Percentiles rank a stretch among this genome's conserved stretches.
Evolutionary conservation across 2,888 invertebrate genomes (phyloP).

Genomic region (Trilocha varians): DNA sequence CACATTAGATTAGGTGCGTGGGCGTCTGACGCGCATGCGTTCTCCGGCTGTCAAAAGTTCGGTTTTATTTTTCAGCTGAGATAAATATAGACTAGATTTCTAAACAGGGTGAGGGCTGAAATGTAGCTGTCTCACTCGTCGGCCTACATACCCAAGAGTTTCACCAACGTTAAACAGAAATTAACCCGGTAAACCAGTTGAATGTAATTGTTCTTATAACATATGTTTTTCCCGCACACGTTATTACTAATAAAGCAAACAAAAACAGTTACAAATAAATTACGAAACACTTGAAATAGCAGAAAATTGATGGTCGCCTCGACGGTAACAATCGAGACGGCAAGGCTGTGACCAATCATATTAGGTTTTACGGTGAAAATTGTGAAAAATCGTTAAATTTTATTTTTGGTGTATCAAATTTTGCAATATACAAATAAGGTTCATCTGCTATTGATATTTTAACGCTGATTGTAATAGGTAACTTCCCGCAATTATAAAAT

Average conservation of each 20-base stretch:
- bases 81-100: constrained; percentile 31
- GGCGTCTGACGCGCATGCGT: constrained; percentile 41
- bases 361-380: constrained; percentile 16
- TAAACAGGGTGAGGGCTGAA: constrained; percentile 17
- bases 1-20: constrained; percentile 40
- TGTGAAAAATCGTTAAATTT: not conserved
- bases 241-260: not conserved
- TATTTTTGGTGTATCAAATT: too few species aligned
- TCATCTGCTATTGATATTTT: too few species aligned
- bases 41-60: constrained; percentile 28
- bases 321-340: constrained; percentile 25
- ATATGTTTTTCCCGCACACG: not conserved
- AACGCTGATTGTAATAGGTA: too few species aligned
- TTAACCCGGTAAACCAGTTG: too few species aligned
- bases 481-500: too few species aligned
- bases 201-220: too few species aligned
- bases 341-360: constrained; percentile 34
- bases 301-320: constrained; percentile 31
- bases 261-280: constrained; percentile 2
- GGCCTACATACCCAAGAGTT: too few species aligned
- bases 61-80: constrained; percentile 29
- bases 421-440: too few species aligned
- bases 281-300: constrained; percentile 30
- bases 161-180: too few species aligned
- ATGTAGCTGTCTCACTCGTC: not conserved